Conservation (phyloP, 2,797 vertebrate genomes). For the Myoxocephalus aenaeus region DNA sequence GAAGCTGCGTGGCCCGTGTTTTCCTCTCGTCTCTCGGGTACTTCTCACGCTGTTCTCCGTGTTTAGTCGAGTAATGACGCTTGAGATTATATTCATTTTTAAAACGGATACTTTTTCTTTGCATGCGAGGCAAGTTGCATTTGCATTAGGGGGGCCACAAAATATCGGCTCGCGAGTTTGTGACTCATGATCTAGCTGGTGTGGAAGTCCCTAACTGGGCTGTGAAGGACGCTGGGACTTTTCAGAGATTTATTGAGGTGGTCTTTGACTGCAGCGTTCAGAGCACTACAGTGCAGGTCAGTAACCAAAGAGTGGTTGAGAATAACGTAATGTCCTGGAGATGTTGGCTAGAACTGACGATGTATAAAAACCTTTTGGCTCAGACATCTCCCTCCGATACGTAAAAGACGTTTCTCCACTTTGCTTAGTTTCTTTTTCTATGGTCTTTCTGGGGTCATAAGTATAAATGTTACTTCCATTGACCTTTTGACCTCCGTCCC, state of each 20-base stretch:
- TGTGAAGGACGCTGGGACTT: slow-evolving; percentile 3
- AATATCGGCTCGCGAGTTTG: no score
- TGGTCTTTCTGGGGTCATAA: not conserved
- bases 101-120: no score
- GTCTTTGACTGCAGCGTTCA: slow-evolving; percentile 8
- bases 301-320: not conserved
- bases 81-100: no score
- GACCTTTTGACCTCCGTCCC: not conserved
- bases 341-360: not conserved
- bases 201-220: not conserved
- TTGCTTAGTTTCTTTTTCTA: not conserved
- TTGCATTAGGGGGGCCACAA: no score
- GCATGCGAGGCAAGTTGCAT: no score
- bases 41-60: no score
- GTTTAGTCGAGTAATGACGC: no score
- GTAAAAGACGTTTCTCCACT: not conserved
- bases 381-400: not conserved
- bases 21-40: no score
- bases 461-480: not conserved
- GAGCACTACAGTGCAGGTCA: not conserved
- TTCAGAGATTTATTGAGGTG: slow-evolving; percentile 21
- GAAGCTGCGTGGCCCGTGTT: no score
- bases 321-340: not conserved
- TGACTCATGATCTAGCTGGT: not conserved
- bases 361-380: not conserved